phyloP scores from a whole-genome alignment of 2,113 vertebrate genomes.

The Columbina picui region DNA sequence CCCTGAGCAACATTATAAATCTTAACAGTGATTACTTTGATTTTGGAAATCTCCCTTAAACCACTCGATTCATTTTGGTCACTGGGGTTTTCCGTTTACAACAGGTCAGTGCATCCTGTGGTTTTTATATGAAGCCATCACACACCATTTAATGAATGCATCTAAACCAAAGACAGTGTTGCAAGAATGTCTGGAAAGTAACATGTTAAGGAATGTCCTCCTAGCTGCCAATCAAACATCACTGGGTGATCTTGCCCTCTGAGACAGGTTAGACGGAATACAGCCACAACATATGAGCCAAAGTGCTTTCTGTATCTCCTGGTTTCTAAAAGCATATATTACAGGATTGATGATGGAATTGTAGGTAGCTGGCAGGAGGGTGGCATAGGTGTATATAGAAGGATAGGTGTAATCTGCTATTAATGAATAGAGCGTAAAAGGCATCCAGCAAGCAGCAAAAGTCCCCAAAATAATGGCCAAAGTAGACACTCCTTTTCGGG shows the following conservation, averaged over 20 bases:
- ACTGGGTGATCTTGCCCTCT: slow-evolving; percentile 92
- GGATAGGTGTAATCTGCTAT: slow-evolving; percentile 97
- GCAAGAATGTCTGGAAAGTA: neutral
- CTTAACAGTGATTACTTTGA: slow-evolving; percentile 56
- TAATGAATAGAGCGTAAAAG: slow-evolving; percentile 95
- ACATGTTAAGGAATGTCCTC: neutral
- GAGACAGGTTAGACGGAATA: slow-evolving; percentile 86
- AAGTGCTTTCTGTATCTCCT: slow-evolving; percentile 98
- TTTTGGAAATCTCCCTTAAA: slow-evolving; percentile 50
- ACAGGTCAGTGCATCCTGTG: slow-evolving; percentile 45
- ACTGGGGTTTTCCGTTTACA: slow-evolving; percentile 14
- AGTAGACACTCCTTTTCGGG: slow-evolving; percentile 96
- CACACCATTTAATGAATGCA: slow-evolving; percentile 28
- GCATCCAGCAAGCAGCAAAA: slow-evolving; percentile 99
- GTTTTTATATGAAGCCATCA: slow-evolving; percentile 2
- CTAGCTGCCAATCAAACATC: slow-evolving; percentile 84
- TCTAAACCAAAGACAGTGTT: neutral
- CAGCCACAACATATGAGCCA: slow-evolving; percentile 96
- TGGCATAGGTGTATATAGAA: slow-evolving; percentile 97
- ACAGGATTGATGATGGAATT: slow-evolving; percentile 98
- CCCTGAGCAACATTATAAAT: slow-evolving; percentile 44
- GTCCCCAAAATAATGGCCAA: slow-evolving; percentile 97
- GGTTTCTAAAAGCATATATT: slow-evolving; percentile 98
- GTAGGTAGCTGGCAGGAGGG: slow-evolving; percentile 96
- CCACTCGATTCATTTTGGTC: slow-evolving; percentile 40